These are phyloP conservation scores for Drosophila birchii DNA, from an alignment of 2,888 invertebrate genomes.

Conservation along the genomic window DNA sequence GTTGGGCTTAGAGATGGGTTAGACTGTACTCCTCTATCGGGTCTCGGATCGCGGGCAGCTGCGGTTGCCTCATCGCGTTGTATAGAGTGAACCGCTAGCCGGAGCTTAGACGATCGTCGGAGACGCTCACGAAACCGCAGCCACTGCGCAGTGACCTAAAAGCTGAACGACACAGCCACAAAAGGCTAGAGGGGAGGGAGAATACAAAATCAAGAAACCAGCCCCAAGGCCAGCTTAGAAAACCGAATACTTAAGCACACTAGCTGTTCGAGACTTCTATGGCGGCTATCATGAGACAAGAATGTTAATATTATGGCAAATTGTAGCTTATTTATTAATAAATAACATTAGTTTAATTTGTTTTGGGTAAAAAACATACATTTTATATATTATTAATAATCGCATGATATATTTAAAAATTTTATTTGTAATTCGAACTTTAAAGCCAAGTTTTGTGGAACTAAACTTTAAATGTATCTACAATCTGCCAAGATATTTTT, in stretches of 20 bases:
- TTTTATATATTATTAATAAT: no score
- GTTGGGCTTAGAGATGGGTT: background rate
- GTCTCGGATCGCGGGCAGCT: slow-evolving; percentile 20
- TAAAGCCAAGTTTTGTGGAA: background rate
- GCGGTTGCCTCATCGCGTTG: slow-evolving; percentile 43
- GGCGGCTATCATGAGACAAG: background rate
- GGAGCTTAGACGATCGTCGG: slow-evolving; percentile 33
- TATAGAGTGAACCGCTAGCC: slow-evolving; percentile 31
- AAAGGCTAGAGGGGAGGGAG: slow-evolving; percentile 19
- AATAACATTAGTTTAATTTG: background rate
- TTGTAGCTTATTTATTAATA: background rate
- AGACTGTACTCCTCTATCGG: slow-evolving; percentile 24
- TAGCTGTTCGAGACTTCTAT: slow-evolving; percentile 5
- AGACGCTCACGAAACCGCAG: slow-evolving; percentile 21
- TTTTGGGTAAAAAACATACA: background rate
- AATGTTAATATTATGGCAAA: background rate
- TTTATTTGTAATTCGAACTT: background rate
- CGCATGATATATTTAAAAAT: no score
- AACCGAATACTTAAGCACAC: slow-evolving; percentile 26
- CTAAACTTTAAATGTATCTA: background rate
- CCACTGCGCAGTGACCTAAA: slow-evolving; percentile 54
- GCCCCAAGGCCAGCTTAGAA: slow-evolving; percentile 19
- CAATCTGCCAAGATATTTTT: background rate
- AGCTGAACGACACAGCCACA: slow-evolving; percentile 15
- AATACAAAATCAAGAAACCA: slow-evolving; percentile 28